These are phyloP conservation scores for Argopecten irradians DNA, from an alignment of 1,140 invertebrate species.

Conservation along the genomic window DNA sequence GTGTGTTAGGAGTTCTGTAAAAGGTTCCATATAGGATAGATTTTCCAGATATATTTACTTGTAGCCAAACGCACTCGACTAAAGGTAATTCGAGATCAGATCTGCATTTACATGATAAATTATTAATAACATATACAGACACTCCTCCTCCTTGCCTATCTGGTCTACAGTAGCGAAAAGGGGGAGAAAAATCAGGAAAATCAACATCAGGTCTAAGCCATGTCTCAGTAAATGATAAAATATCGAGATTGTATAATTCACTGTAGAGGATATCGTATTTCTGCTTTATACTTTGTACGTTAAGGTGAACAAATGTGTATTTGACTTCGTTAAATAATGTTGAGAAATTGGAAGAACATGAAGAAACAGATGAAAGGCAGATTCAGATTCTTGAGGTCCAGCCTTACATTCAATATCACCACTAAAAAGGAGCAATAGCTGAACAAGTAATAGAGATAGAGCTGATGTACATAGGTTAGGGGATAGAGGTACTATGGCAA, in stretches of 20 bases:
- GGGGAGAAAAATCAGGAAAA: not conserved
- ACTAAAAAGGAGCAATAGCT: too few relatives aligned
- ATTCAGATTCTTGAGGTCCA: too few relatives aligned
- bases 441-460: too few relatives aligned
- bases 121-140: conserved; percentile 14
- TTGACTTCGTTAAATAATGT: too few relatives aligned
- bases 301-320: conserved; percentile 25
- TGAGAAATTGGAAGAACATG: too few relatives aligned
- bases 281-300: conserved; percentile 26
- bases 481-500: too few relatives aligned
- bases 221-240: conserved; percentile 28
- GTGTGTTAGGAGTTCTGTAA: not conserved
- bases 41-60: not conserved
- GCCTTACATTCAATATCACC: too few relatives aligned
- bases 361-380: too few relatives aligned
- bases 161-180: not conserved
- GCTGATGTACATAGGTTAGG: too few relatives aligned
- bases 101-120: not conserved
- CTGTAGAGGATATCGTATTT: not conserved
- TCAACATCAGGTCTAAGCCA: not conserved
- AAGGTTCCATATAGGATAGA: conserved; percentile 25
- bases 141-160: not conserved
- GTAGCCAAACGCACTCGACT: conserved; percentile 28
- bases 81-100: not conserved
- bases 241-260: not conserved